Conservation (phyloP, 2,888 invertebrate genomes). For the Ormyrus labotus region DNA sequence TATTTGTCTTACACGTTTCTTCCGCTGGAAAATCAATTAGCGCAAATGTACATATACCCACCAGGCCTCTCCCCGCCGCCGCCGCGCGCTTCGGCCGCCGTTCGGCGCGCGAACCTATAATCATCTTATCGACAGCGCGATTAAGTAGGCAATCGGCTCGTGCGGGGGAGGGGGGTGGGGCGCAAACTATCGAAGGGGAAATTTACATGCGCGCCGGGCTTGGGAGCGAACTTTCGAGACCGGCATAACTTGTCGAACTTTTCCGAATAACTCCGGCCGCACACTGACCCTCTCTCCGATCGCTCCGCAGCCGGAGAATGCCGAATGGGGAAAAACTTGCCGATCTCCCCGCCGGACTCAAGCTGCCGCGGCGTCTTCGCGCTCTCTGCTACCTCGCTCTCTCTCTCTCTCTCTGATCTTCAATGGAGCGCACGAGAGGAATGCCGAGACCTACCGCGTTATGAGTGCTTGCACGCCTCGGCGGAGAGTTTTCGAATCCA, state of each 20-base stretch:
- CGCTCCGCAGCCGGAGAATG: slow-evolving; percentile 1
- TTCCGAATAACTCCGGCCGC: slow-evolving; percentile 28
- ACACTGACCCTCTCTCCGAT: background rate
- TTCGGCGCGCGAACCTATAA: slow-evolving; percentile 13
- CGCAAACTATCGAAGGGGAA: slow-evolving; percentile 9
- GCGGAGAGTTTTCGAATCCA: background rate
- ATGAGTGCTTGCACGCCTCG: slow-evolving; percentile 3
- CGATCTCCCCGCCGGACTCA: background rate
- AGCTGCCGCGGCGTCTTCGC: too few relatives aligned
- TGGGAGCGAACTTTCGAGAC: slow-evolving; percentile 14
- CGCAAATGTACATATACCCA: slow-evolving; percentile 5
- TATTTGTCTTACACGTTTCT: slow-evolving; percentile 49
- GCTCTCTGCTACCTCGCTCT: too few relatives aligned
- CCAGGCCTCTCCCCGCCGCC: background rate
- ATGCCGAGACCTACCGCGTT: background rate
- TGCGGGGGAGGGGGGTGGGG: background rate
- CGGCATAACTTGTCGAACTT: slow-evolving; percentile 21
- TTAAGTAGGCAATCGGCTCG: slow-evolving; percentile 13
- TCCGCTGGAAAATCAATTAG: slow-evolving; percentile 53
- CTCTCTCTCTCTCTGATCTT: background rate
- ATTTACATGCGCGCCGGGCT: slow-evolving; percentile 19
- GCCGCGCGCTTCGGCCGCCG: background rate
- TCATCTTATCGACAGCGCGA: slow-evolving; percentile 46
- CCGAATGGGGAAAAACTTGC: slow-evolving; percentile 27
- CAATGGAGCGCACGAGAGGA: background rate